A percentile compares a stretch with the other conserved stretches of the same genome.
phyloP scores from a whole-genome alignment of 2,888 invertebrate species.

The Eupithecia abbreviata region DNA sequence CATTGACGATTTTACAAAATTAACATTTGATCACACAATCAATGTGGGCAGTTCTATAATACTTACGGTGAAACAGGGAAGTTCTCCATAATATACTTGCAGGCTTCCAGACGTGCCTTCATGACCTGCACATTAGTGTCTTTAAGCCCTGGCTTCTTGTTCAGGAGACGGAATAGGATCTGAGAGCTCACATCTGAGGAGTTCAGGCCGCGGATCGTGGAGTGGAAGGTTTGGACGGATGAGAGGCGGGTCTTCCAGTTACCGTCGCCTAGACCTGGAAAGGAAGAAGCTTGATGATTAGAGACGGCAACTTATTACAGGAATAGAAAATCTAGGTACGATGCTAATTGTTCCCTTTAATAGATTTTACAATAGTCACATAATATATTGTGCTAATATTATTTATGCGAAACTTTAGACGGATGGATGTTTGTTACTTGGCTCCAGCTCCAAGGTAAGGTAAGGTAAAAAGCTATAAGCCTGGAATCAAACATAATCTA shows the following conservation, averaged over 20 bases:
- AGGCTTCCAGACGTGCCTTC: constrained; percentile 91
- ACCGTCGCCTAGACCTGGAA: constrained; percentile 86
- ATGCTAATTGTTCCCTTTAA: background rate
- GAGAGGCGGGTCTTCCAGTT: constrained; percentile 94
- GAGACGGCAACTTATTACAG: background rate
- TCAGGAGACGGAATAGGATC: constrained; percentile 88
- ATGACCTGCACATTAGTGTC: constrained; percentile 97
- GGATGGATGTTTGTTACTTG: no score
- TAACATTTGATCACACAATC: no score
- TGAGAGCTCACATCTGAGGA: constrained; percentile 88
- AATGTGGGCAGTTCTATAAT: background rate
- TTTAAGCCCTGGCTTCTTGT: constrained; percentile 93
- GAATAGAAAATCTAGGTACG: background rate
- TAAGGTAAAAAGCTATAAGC: no score
- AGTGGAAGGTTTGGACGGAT: constrained; percentile 89
- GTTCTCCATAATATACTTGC: constrained; percentile 90
- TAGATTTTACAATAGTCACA: background rate
- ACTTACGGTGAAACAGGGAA: constrained; percentile 87
- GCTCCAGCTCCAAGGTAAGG: no score
- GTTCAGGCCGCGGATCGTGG: constrained; percentile 85
- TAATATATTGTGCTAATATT: no score
- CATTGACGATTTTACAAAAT: no score
- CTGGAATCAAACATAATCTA: no score
- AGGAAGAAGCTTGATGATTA: background rate
- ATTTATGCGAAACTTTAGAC: no score